Conservation (phyloP, 2,113 vertebrate species). For the Muntiacus muntjak region DNA sequence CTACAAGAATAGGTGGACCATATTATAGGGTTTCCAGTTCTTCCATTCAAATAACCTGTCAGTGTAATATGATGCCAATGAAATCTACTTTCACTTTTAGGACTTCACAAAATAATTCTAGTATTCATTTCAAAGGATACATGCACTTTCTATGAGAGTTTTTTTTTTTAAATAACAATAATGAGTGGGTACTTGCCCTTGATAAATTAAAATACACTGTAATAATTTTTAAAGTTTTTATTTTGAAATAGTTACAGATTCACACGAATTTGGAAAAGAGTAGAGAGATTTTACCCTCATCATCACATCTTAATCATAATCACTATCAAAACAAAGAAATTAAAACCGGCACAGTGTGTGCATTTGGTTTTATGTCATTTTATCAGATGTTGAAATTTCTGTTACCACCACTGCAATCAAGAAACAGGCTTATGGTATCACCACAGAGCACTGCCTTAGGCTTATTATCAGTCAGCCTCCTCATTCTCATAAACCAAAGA, state of each 20-base stretch:
- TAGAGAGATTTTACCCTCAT: background rate
- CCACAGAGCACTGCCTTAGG: background rate
- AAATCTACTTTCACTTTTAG: background rate
- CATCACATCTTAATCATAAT: background rate
- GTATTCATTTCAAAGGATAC: background rate
- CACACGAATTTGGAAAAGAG: background rate
- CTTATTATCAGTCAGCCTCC: background rate
- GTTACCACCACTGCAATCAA: background rate
- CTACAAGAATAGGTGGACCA: background rate
- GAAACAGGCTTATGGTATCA: background rate
- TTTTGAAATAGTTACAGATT: background rate
- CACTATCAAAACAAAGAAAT: background rate
- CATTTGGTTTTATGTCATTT: background rate
- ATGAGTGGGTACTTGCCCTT: background rate
- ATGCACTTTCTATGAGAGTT: background rate
- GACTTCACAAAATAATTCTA: background rate
- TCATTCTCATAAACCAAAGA: background rate
- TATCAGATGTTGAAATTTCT: background rate
- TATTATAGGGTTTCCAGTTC: background rate
- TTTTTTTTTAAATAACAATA: background rate
- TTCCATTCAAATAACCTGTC: background rate
- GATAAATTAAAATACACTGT: background rate
- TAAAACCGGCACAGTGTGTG: background rate
- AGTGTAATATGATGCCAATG: background rate
- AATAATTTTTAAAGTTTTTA: background rate